Evolutionary conservation across 2,797 vertebrate genomes (phyloP).

Genomic region (Melanotaenia nigrans): DNA sequence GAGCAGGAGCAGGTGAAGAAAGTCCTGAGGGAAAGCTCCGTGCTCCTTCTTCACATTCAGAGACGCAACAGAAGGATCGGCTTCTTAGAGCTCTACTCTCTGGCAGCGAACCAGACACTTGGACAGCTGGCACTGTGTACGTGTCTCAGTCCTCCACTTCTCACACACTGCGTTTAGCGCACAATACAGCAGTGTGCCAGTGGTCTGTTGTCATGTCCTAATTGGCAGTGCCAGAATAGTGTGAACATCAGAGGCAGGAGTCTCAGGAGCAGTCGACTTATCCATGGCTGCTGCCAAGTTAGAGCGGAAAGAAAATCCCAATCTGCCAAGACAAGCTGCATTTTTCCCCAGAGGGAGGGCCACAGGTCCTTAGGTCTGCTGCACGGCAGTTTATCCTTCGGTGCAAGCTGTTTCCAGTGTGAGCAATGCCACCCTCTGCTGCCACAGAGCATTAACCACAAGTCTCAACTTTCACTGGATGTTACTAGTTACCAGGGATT

Average conservation of each 20-base stretch:
- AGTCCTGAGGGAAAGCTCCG: constrained; percentile 60
- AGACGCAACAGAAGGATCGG: constrained; percentile 75
- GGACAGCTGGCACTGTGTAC: constrained; percentile 65
- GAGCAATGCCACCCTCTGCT: constrained; percentile 63
- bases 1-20: constrained; percentile 70
- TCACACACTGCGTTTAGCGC: constrained; percentile 53
- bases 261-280: constrained; percentile 33
- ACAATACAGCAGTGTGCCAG: constrained; percentile 54
- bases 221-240: constrained; percentile 55
- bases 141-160: constrained; percentile 50
- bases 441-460: constrained; percentile 40
- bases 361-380: background rate
- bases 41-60: constrained; percentile 44
- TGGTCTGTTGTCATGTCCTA: constrained; percentile 62
- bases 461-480: background rate
- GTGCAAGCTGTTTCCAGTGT: too few species aligned
- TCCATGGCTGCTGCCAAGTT: constrained; percentile 15
- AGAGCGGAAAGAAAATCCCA: background rate
- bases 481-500: background rate
- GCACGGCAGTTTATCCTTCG: background rate
- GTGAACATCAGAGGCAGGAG: constrained; percentile 54
- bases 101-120: constrained; percentile 70
- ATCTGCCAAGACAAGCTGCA: constrained; percentile 14
- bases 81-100: constrained; percentile 70
- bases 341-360: background rate